Conservation (phyloP, 2,797 vertebrate genomes). For the Microcaecilia unicolor region DNA sequence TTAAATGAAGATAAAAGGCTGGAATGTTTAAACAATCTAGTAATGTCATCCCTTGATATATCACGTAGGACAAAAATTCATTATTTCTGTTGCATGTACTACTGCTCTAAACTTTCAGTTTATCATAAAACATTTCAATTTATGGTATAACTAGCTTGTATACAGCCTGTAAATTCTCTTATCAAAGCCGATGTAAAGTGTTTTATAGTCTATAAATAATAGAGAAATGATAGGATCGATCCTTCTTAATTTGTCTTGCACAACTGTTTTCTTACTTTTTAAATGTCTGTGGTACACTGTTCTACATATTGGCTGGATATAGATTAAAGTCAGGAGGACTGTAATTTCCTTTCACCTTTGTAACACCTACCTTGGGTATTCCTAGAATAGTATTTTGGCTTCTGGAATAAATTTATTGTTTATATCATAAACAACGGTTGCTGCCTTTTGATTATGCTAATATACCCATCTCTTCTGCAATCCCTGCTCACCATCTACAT, state of each 20-base stretch:
- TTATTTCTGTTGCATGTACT: slow-evolving; percentile 59
- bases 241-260: slow-evolving; percentile 46
- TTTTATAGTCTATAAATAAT: slow-evolving; percentile 65
- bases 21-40: slow-evolving; percentile 59
- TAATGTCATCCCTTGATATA: slow-evolving; percentile 45
- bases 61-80: slow-evolving; percentile 47
- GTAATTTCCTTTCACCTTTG: too few relatives aligned
- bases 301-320: slow-evolving; percentile 48
- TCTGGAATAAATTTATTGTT: too few relatives aligned
- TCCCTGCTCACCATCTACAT: too few relatives aligned
- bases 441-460: too few relatives aligned
- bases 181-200: slow-evolving; percentile 65
- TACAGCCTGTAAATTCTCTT: slow-evolving; percentile 64
- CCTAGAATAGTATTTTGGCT: too few relatives aligned
- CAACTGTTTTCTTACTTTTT: slow-evolving; percentile 45
- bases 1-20: slow-evolving; percentile 57
- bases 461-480: too few relatives aligned
- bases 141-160: slow-evolving; percentile 66
- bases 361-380: too few relatives aligned
- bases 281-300: slow-evolving; percentile 48
- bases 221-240: slow-evolving; percentile 53
- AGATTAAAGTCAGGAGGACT: too few relatives aligned
- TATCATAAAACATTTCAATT: slow-evolving; percentile 73
- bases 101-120: slow-evolving; percentile 61
- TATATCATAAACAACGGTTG: too few relatives aligned